Evolutionary conservation across 1,140 invertebrate species (phyloP), one percentile per base, ranked within the genome.

Genomic region (Drosophila arawakana): DNA sequence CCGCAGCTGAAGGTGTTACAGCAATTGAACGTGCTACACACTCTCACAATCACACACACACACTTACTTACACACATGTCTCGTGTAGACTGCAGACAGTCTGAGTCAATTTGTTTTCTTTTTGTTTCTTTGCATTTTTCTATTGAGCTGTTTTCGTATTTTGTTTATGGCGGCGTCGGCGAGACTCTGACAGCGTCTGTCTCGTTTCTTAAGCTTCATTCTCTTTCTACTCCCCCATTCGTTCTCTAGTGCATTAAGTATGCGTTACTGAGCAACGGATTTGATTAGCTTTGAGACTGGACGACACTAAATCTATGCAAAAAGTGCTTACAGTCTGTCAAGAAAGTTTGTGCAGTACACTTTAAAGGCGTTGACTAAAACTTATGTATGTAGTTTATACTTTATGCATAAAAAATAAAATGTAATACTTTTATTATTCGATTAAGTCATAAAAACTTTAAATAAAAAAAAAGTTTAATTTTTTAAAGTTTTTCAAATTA

Each of bases 101-200:
- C 71, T 66, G 70, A 73, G n/a, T 30, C 13, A 15, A 49, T 44
- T 59, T 44, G 34, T 54, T 67, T 41, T 79, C 13, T 67, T 63
- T 67, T 46, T 59, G 15, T 15, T 61, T 59, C 39, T 30, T 58
- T 55, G 8, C 7, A 21, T 73, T 72, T 55, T 39, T 77, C 30
- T 35, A 39, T 50, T 13, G 43, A 55, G 35, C 76, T 74, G 50
- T 62, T 63, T 73, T 76, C 55, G 69, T 71, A 61, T 67, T 60
- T 84, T 70, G 57, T 80, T 73, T 80, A 76, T 73, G 73, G 81
- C 81, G 81, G 81, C 81, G 83, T 81, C 76, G 81, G 78, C 81
- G 81, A 85, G 81, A 85, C 81, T 68, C 69, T 61, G 52, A 60
- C 69, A 44, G 62, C 41, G 59, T 50, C 52, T 70, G 73, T 58